Base-by-base conservation (phyloP, 53 echinoderm and acorn worm species). In the Luidia sarsii region DNA sequence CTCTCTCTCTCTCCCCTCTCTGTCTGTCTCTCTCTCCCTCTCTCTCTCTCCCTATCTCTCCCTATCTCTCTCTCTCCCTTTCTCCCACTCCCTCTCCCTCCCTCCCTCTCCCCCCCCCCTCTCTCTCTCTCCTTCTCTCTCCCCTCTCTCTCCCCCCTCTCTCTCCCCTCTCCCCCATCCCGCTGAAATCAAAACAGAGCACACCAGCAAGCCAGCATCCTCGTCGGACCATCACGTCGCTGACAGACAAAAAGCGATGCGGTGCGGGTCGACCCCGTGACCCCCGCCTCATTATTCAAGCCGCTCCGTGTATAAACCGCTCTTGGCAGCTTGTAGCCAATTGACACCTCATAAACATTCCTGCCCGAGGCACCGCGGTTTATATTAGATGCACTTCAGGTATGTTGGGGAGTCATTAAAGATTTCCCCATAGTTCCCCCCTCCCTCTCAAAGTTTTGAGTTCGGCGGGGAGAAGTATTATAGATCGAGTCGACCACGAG, bases 301-400 rank as follows among this genome's bases (percentile, higher is more conserved):
- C 15, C n/a, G 19, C 31, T 10, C 25, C 31, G 77, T 77, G 61
- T 77, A 77, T 48, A 33, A 46, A 59, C 50, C n/a, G n/a, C n/a
- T n/a, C n/a, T n/a, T 4, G 55, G 61, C 43, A 77, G 59, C 77
- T 77, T 77, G 77, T 77, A 77, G 61, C 77, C 77, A 77, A 77
- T 77, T 77, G 77, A 46, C 77, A 77, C 77, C 77, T 77, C 77
- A 77, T 77, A 77, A 77, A 77, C 77, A 77, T 77, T 77, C 77
- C 61, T 77, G 25, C 77, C 10, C n/a, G n/a, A 31, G 77, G 77
- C 60, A 20, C 33, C 77, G 41, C 21, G 77, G 77, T 77, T 77
- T 77, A 77, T 61, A 77, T 77, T 77, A 77, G 61, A 45, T 20
- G 61, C 43, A 61, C 77, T 77, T 77, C 62, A 77, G 77, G 77